Conservation (phyloP, 2,888 invertebrate genomes). For the Bedellia somnulentella region DNA sequence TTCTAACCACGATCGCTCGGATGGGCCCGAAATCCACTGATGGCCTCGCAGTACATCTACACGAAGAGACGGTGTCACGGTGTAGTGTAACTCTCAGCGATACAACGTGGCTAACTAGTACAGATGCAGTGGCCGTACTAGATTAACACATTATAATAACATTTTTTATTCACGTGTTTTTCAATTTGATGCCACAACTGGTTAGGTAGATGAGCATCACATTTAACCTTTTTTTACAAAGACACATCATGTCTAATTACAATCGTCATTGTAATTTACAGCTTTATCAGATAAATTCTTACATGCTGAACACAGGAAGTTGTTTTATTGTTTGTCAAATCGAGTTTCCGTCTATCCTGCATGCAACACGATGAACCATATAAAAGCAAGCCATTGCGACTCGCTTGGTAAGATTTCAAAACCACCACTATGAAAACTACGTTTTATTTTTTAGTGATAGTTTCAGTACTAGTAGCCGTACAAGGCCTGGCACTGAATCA, state of each 20-base stretch:
- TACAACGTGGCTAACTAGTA: too few species aligned
- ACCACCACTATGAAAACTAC: conserved; percentile 31
- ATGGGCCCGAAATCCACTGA: too few species aligned
- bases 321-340: conserved; percentile 43
- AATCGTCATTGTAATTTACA: conserved; percentile 17
- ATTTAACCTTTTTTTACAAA: neutral
- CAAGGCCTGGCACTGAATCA: conserved; percentile 12
- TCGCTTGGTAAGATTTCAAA: conserved; percentile 16
- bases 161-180: too few species aligned
- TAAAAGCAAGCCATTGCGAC: conserved; percentile 18
- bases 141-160: too few species aligned
- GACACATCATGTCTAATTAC: neutral
- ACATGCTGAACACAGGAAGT: conserved; percentile 38
- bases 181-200: too few species aligned
- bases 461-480: conserved; percentile 16
- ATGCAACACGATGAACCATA: conserved; percentile 26
- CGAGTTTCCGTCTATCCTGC: conserved; percentile 25
- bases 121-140: too few species aligned
- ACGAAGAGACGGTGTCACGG: too few species aligned
- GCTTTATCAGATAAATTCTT: conserved; percentile 29
- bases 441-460: conserved; percentile 26
- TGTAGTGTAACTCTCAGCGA: too few species aligned
- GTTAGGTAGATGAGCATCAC: too few species aligned
- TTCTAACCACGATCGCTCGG: too few species aligned
- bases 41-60: too few species aligned